These are phyloP conservation scores for Brachionus paranguensis DNA, from an alignment of 1,140 invertebrate species.

Conservation along the genomic window DNA sequence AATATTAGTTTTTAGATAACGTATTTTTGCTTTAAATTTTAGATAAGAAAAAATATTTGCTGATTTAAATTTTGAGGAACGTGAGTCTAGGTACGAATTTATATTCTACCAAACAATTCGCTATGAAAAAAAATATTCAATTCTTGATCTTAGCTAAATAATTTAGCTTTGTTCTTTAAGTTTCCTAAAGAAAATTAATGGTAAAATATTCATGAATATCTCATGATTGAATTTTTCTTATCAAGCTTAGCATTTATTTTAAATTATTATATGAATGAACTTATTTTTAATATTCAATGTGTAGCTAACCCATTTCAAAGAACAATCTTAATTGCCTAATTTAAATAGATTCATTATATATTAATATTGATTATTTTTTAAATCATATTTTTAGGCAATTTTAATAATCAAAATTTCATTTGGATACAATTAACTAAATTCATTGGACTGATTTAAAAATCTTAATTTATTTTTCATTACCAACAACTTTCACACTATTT, in stretches of 20 bases:
- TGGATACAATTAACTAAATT: background rate
- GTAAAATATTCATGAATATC: too few relatives aligned
- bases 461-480: background rate
- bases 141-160: too few relatives aligned
- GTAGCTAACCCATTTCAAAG: background rate
- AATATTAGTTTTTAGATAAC: background rate
- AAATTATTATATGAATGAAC: too few relatives aligned
- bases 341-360: background rate
- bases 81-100: background rate
- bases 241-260: too few relatives aligned
- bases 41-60: background rate
- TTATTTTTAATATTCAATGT: too few relatives aligned
- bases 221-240: too few relatives aligned
- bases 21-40: background rate
- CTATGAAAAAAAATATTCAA: too few relatives aligned
- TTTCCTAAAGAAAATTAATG: too few relatives aligned
- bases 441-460: background rate
- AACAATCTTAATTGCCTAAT: background rate
- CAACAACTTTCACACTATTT: background rate
- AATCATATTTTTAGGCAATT: background rate
- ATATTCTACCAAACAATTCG: background rate
- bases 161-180: too few relatives aligned
- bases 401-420: background rate
- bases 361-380: background rate
- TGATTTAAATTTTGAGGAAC: background rate